Base-by-base conservation (phyloP, 2,888 invertebrate genomes). In the Cerastis leucographa region DNA sequence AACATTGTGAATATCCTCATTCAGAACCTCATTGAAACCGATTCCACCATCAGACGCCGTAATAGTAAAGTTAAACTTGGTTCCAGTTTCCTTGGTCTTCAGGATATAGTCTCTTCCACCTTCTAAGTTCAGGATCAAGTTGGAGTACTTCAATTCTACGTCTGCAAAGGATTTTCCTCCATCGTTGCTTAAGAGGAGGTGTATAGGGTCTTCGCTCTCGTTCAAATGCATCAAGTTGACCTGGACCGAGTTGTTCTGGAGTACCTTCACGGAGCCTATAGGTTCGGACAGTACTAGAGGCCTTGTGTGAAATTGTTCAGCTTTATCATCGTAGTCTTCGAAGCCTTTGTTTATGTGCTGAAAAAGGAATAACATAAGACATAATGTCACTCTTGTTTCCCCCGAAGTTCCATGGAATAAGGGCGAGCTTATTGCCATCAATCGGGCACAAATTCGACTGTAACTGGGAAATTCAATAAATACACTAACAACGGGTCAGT, bases 161-260 rank as follows among this genome's bases (percentile, higher is more conserved):
- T 96, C 94, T 78, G 90, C 89, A 81, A 94, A 96, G 1, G 93
- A 90, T 62, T 89, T 91, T 42, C 96, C 97, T 9, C 95, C 96
- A 76, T 97, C 94, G 51, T 90, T 93, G 79, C 96, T 96, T 0
- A 97, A 84, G 7, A 95, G 90, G 22, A 97, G 87, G 76, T 96
- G 95, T 25, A 97, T 92, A 2, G 96, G 96, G 70, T 95, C 94
- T 56, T 93, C 89, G 14, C 92, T 94, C 44, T 91, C 90, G 79
- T 97, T 97, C 46, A 91, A 74, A 54, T 95, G 95, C 78, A 95
- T 95, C 0, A 97, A 87, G 81, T 95, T 95, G 0, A 97, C 96
- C 93, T 96, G 96, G 0, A 96, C 96, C 2, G 94, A 95, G 81
- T 97, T 96, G 81, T 97, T 97, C 76, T 96, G 95, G 1, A 97